Evolutionary conservation across 2,113 vertebrate genomes (phyloP).

Genomic region (Thermophis baileyi): DNA sequence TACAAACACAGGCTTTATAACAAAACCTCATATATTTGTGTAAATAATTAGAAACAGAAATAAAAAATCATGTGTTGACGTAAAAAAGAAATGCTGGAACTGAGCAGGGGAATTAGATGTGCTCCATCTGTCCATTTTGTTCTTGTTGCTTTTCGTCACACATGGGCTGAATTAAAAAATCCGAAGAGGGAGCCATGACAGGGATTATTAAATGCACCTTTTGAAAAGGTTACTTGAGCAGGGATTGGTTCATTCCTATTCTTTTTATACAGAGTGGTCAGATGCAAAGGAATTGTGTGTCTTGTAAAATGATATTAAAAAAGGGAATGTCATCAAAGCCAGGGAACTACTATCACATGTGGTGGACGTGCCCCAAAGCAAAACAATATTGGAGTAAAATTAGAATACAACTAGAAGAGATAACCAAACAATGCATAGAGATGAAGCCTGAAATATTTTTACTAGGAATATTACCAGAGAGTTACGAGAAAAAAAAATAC

Average conservation of each 20-base stretch:
- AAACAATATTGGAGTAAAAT: too few species aligned
- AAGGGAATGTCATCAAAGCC: too few species aligned
- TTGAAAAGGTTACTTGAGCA: background rate
- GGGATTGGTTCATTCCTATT: background rate
- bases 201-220: background rate
- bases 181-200: background rate
- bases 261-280: background rate
- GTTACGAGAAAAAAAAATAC: too few species aligned
- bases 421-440: too few species aligned
- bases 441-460: too few species aligned
- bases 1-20: background rate
- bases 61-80: background rate
- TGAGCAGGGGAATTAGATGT: background rate
- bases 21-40: background rate
- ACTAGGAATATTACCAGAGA: too few species aligned
- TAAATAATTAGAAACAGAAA: background rate
- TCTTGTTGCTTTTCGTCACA: background rate
- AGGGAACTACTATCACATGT: too few species aligned
- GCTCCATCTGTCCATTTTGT: background rate
- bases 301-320: background rate
- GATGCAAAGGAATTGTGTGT: background rate
- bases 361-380: too few species aligned
- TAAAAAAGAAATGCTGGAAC: background rate
- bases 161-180: background rate
- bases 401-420: too few species aligned